Evolutionary conservation across 2,888 invertebrate species (phyloP), one percentile per base, ranked within the genome.

Genomic region (Polietes domitor): DNA sequence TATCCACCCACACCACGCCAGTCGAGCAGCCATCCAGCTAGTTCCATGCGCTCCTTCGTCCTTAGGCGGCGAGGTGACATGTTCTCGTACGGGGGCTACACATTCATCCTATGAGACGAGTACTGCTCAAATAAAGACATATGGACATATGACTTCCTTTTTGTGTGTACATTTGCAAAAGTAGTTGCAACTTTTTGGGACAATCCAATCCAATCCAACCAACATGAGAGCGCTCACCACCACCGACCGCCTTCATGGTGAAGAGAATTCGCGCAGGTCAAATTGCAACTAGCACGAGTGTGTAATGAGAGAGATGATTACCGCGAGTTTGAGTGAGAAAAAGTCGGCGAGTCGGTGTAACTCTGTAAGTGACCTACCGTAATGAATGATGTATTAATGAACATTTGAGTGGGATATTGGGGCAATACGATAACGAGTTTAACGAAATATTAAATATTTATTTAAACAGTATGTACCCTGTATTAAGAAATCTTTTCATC

Each of bases 291-390:
- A 61, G 50, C 26, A 37, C 32, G n/a, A 28, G 2, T n/a, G 43
- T 73, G 73, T n/a, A n/a, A n/a, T n/a, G n/a, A 43, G 58, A 26
- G n/a, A 73, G 9, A 17, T 24, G 0, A 47, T 72, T n/a, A 63
- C n/a, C 19, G 6, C 26, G 9, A 10, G n/a, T n/a, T 32, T 32
- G 17, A 10, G 47, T 37, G 19, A 10, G 12, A 21, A 37, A 74
- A 26, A 15, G 68, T 21, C 3, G 12, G 4, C 0, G 4, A 21
- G 15, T 43, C 77, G 78, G 78, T 78, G 80, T n/a, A 26, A 21
- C 72, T 21, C n/a, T 63, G 53, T 47, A 84, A 78, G 47, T 70
- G 84, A 84, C 84, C 84, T 84, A 76, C 78, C 72, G 0, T 41
- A 84, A 84, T 21, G 19, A 6, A 12, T 50, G 24, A 73, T 28